These are phyloP conservation scores for Philaethria dido DNA, from an alignment of 2,888 invertebrate genomes.

Conservation along the genomic window DNA sequence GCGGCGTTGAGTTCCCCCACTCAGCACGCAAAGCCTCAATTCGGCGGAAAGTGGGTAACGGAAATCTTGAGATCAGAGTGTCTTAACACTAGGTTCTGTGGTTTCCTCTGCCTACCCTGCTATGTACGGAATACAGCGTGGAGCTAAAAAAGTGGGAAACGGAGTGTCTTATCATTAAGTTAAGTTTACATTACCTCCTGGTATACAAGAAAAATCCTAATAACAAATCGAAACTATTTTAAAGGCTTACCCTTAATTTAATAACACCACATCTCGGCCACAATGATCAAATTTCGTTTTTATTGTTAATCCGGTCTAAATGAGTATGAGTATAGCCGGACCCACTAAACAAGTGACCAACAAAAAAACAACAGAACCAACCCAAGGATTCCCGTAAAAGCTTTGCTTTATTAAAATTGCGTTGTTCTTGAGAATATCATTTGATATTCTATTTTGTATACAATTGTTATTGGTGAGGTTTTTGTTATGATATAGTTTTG, in stretches of 20 bases:
- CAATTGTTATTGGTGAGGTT: background rate
- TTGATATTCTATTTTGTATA: slow-evolving; percentile 10
- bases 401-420: slow-evolving; percentile 43
- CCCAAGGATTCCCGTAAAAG: slow-evolving; percentile 52
- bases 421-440: background rate
- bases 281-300: slow-evolving; percentile 84
- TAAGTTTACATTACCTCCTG: no score
- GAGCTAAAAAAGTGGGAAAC: no score
- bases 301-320: slow-evolving; percentile 80
- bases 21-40: no score
- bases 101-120: no score
- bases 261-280: slow-evolving; percentile 58
- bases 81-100: no score
- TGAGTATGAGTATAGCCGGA: slow-evolving; percentile 66
- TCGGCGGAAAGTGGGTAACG: no score
- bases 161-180: no score
- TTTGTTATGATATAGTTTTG: no score
- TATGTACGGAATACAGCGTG: no score
- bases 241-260: slow-evolving; percentile 62
- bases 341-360: slow-evolving; percentile 66
- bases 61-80: no score
- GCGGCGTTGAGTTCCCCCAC: no score
- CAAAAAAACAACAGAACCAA: slow-evolving; percentile 57
- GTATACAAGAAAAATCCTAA: no score
- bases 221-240: background rate